Evolutionary conservation across 2,797 vertebrate species (phyloP).

Genomic region (Columba guinea): DNA sequence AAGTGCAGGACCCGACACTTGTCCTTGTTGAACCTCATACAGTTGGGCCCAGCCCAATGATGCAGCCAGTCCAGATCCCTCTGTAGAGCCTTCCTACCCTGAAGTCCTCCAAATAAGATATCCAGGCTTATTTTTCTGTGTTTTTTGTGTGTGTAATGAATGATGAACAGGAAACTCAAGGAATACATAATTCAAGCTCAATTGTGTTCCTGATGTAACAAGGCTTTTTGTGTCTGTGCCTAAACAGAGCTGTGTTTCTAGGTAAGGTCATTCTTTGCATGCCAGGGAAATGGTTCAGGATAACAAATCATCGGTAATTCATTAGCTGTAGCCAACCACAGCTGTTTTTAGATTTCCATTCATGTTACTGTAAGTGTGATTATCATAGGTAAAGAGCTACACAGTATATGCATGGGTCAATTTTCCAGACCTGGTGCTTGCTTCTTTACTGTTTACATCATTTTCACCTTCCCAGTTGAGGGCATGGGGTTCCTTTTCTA

Average conservation of each 20-base stretch:
- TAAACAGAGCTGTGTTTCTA: neutral
- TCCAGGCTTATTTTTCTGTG: neutral
- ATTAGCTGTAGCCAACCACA: neutral
- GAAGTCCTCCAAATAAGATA: neutral
- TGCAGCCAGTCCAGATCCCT: neutral
- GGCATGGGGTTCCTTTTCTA: neutral
- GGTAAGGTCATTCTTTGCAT: neutral
- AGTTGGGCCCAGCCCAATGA: rapidly evolving
- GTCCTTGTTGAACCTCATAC: neutral
- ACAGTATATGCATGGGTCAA: neutral
- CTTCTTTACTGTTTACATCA: neutral
- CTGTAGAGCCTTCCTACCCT: neutral
- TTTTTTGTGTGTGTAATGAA: neutral
- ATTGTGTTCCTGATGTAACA: neutral
- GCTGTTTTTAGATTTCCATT: neutral
- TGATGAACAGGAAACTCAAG: neutral
- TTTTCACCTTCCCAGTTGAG: neutral
- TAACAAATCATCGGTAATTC: neutral
- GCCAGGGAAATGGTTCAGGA: neutral
- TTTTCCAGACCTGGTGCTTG: neutral
- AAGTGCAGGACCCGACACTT: neutral
- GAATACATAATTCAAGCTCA: neutral
- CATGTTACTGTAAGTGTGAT: neutral
- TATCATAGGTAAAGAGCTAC: neutral
- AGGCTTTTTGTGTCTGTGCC: neutral